Conservation (phyloP, 2,888 invertebrate species). For the Orgyia antiqua region DNA sequence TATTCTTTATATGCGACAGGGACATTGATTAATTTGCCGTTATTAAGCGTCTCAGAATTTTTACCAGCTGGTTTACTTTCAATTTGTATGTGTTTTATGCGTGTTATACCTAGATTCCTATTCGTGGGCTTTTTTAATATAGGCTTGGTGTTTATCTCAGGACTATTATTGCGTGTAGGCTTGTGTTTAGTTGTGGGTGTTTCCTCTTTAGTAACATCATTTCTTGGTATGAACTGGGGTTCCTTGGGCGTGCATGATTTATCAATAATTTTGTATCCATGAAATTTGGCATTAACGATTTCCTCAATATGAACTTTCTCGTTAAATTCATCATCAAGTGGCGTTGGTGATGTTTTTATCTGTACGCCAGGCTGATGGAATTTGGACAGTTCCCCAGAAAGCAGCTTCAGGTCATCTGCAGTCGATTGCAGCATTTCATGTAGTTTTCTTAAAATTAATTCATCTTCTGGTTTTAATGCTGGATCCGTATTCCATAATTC, state of each 20-base stretch:
- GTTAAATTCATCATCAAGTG: conserved; percentile 68
- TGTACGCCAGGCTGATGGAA: conserved; percentile 52
- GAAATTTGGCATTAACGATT: conserved; percentile 70
- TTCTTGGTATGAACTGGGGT: conserved; percentile 22
- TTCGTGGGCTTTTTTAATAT: conserved; percentile 32
- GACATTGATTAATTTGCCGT: conserved; percentile 32
- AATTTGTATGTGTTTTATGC: conserved; percentile 52
- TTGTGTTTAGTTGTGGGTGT: conserved; percentile 15
- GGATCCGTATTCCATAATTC: conserved; percentile 66
- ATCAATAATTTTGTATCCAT: conserved; percentile 57
- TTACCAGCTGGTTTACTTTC: conserved; percentile 33
- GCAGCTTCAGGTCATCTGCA: conserved; percentile 65
- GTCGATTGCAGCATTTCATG: conserved; percentile 71
- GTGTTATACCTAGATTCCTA: conserved; percentile 47
- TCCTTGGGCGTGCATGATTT: conserved; percentile 18
- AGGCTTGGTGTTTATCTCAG: conserved; percentile 29
- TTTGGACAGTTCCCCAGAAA: conserved; percentile 60
- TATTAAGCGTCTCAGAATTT: conserved; percentile 35
- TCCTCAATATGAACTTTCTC: conserved; percentile 69
- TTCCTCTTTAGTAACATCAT: conserved; percentile 8
- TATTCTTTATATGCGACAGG: conserved; percentile 58
- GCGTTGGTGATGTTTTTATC: conserved; percentile 49
- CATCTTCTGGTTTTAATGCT: conserved; percentile 64
- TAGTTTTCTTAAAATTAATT: conserved; percentile 59
- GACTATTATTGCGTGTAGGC: conserved; percentile 15